Conservation (phyloP, 2,888 invertebrate genomes). For the Drosophila hamatofila region DNA sequence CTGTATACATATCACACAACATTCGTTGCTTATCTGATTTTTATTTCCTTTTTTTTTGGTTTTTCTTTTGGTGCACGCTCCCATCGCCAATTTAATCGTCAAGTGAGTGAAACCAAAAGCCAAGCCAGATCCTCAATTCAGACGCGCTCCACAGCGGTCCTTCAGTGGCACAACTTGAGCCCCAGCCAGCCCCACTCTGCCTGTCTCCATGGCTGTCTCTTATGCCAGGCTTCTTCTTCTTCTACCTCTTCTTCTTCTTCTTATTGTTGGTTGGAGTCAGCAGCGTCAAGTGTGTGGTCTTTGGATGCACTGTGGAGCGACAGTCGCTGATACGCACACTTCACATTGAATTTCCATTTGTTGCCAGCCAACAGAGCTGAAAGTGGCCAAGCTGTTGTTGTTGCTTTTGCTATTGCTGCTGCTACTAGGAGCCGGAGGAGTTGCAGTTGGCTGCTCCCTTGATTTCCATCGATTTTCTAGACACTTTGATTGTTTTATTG, state of each 20-base stretch:
- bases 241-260: neutral
- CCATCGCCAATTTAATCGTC: conserved; percentile 62
- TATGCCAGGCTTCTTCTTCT: conserved; percentile 5
- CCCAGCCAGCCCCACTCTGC: neutral
- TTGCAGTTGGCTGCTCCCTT: conserved; percentile 59
- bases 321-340: conserved; percentile 80
- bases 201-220: conserved; percentile 5
- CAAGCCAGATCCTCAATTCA: conserved; percentile 26
- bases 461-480: conserved; percentile 81
- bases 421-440: conserved; percentile 26
- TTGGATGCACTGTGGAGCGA: conserved; percentile 73
- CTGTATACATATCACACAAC: neutral
- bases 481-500: conserved; percentile 81
- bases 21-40: neutral
- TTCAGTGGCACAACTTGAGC: conserved; percentile 34
- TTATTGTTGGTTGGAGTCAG: conserved; percentile 5
- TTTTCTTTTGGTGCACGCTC: conserved; percentile 27
- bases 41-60: neutral
- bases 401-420: conserved; percentile 23
- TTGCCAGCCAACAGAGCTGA: conserved; percentile 48
- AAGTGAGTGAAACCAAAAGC: conserved; percentile 59
- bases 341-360: conserved; percentile 79
- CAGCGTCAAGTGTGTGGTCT: conserved; percentile 75
- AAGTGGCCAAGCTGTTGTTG: conserved; percentile 63
- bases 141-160: conserved; percentile 25